phyloP scores from a whole-genome alignment of 2,797 vertebrate species.

The Hippoglossus hippoglossus region DNA sequence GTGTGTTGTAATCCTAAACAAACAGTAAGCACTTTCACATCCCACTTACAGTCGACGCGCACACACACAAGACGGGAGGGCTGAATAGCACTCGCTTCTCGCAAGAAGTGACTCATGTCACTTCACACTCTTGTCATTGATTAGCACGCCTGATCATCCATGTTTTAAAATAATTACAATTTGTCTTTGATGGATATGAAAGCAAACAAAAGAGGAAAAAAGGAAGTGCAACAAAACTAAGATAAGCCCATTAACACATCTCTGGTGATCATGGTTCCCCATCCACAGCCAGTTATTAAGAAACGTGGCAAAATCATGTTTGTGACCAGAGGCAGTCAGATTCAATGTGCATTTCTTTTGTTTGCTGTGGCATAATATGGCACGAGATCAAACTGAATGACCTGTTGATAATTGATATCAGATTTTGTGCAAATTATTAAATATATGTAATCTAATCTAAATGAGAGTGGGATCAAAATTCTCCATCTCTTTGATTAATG shows the following conservation, averaged over 20 bases:
- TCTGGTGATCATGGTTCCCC: conserved; percentile 2
- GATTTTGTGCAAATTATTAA: conserved; percentile 78
- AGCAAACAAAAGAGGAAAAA: conserved; percentile 27
- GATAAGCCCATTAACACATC: conserved; percentile 15
- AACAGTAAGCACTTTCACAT: conserved; percentile 61
- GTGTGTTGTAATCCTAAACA: conserved; percentile 67
- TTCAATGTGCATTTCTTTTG: conserved; percentile 30
- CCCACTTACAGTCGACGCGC: conserved; percentile 45
- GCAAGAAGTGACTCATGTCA: conserved; percentile 43
- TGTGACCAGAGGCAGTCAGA: conserved; percentile 20
- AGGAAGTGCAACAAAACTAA: conserved; percentile 18
- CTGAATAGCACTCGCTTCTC: conserved; percentile 40
- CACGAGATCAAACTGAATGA: conserved; percentile 74
- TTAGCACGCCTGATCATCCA: conserved; percentile 45
- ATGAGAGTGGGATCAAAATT: conserved; percentile 82
- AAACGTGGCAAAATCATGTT: conserved; percentile 24
- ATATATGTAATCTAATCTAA: conserved; percentile 82
- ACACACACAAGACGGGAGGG: conserved; percentile 9
- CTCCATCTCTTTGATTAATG: conserved; percentile 83
- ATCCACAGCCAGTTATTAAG: conserved; percentile 11
- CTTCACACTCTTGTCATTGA: conserved; percentile 50
- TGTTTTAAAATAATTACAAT: conserved; percentile 50
- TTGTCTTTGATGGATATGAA: conserved; percentile 31
- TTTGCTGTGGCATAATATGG: conserved; percentile 42
- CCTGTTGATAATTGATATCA: conserved; percentile 79